Evolutionary conservation across 2,888 invertebrate species (phyloP).

Genomic region (Theretra japonica): DNA sequence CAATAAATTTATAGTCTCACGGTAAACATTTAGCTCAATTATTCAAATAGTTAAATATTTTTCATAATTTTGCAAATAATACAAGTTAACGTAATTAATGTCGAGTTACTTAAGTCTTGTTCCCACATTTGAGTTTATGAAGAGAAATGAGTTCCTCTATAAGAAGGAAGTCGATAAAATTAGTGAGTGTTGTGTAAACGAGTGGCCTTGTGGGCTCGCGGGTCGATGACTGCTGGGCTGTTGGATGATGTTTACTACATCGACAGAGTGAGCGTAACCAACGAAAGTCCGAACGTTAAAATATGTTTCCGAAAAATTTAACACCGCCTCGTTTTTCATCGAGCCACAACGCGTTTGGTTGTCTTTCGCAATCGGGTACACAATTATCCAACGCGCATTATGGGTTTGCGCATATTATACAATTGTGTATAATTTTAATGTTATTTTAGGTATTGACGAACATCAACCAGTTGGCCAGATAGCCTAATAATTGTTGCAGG

Average conservation of each 20-base stretch:
- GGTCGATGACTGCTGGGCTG: slow-evolving; percentile 74
- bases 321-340: slow-evolving; percentile 52
- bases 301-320: slow-evolving; percentile 55
- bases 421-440: not conserved
- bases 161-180: slow-evolving; percentile 61
- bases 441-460: not conserved
- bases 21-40: slow-evolving; percentile 49
- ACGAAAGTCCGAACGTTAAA: slow-evolving; percentile 66
- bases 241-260: slow-evolving; percentile 76
- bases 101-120: not conserved
- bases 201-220: slow-evolving; percentile 72
- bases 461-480: too few relatives aligned
- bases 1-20: slow-evolving; percentile 54
- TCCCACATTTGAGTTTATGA: slow-evolving; percentile 8
- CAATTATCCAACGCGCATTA: not conserved
- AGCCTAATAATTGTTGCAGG: too few relatives aligned
- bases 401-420: not conserved
- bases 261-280: slow-evolving; percentile 69
- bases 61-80: slow-evolving; percentile 42
- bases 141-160: slow-evolving; percentile 27
- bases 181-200: slow-evolving; percentile 74
- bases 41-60: slow-evolving; percentile 51
- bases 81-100: not conserved
- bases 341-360: slow-evolving; percentile 8
- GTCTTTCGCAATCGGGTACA: not conserved